Base-by-base conservation (phyloP, 1,140 invertebrate genomes). In the Drosophila aff. region DNA sequence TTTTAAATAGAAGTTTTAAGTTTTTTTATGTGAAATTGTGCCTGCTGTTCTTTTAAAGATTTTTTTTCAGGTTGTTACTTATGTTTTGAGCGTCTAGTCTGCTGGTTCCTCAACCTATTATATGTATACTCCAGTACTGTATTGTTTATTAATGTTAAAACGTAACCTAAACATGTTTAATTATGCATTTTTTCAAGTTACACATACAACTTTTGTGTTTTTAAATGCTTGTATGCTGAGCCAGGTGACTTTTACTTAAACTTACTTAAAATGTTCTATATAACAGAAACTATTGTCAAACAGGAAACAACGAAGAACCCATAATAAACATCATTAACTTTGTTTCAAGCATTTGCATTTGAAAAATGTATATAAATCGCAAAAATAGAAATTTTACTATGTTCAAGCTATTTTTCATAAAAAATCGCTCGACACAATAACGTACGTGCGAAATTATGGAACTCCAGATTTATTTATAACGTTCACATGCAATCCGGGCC, bases 401-500 rank as follows among this genome's bases (percentile, higher is more conserved):
- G 33, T 36, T 11, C 33, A 36, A 13, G 4, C 4, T 36, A 13
- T 36, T 36, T 36, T 36, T 36, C 11, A 36, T 36, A 7, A 36
- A 36, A 36, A 33, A 6, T 8, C 31, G 2, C 33, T 23, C 23
- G 61, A 59, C 38, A 61, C 53, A 41, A 40, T 62, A 50, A 62
- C 40, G 21, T 62, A 38, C 18, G 63, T 47, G 16, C 49, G 36
- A 41, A 33, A 72, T 21, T 44, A 63, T 66, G 47, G 28, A 72
- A 26, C 38, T 44, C 16, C 57, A 10, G 55, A 64, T 61, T 85
- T 92, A 73, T 94, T 94, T 81, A 92, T 94, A 61, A 94, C 93
- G 28, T 93, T 93, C 53, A 93, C 91, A 55, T 93, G 91, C 64
- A 94, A 95, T 93, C 93, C 93, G 81, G 82, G 84, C 38, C 83